phyloP scores from a whole-genome alignment of 2,113 vertebrate species.

The Vombatus ursinus region DNA sequence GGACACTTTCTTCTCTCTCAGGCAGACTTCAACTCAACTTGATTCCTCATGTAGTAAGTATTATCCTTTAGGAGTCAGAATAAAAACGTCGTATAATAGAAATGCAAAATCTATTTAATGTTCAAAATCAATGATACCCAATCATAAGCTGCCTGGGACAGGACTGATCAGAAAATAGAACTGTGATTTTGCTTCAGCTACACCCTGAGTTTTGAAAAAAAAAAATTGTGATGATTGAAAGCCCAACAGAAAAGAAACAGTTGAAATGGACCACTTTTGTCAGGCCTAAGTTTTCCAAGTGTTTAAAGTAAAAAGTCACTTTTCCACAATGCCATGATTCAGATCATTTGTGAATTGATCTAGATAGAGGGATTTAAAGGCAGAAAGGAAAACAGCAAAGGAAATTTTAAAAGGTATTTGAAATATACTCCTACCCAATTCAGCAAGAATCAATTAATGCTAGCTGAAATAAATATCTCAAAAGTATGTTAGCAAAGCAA shows the following conservation, averaged over 20 bases:
- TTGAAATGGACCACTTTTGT: constrained; percentile 2
- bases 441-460: constrained; percentile 54
- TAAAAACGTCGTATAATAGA: constrained; percentile 31
- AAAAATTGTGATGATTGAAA: background rate
- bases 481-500: constrained; percentile 54
- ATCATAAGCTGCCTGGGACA: background rate
- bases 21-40: background rate
- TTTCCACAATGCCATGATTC: background rate
- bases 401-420: constrained; percentile 49
- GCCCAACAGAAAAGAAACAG: constrained; percentile 23
- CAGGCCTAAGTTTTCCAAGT: background rate
- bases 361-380: background rate
- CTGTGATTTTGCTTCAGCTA: constrained; percentile 47
- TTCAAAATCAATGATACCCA: constrained; percentile 63
- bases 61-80: constrained; percentile 32
- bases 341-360: background rate
- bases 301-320: constrained; percentile 45
- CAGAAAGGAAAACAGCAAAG: constrained; percentile 1
- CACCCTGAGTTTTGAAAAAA: constrained; percentile 36
- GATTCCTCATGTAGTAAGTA: background rate
- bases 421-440: constrained; percentile 61
- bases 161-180: constrained; percentile 37
- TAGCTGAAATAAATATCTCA: constrained; percentile 63
- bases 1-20: constrained; percentile 28
- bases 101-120: constrained; percentile 35